Percentiles rank a stretch among this genome's conserved stretches.
These are phyloP conservation scores for Miichthys miiuy DNA, from an alignment of 2,797 vertebrate species.

Conservation along the genomic window DNA sequence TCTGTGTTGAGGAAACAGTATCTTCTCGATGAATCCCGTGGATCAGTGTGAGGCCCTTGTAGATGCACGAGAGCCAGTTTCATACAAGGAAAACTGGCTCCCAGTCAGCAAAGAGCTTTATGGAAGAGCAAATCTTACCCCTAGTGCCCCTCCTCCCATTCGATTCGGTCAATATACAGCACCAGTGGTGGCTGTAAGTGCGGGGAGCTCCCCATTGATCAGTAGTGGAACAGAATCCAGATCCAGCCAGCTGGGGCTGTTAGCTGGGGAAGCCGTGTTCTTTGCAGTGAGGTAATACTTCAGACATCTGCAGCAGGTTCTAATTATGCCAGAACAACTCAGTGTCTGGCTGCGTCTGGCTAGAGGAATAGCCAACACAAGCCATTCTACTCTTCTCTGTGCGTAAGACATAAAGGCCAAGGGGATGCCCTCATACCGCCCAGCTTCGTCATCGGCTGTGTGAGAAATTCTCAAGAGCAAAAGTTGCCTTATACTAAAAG, in stretches of 20 bases:
- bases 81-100: conserved; percentile 52
- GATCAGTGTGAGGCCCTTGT: conserved; percentile 45
- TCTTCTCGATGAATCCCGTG: conserved; percentile 38
- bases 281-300: conserved; percentile 81
- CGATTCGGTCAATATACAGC: conserved; percentile 52
- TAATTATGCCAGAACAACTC: conserved; percentile 83
- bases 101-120: conserved; percentile 37
- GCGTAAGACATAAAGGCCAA: conserved; percentile 71
- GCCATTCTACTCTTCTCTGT: conserved; percentile 69
- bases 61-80: conserved; percentile 27
- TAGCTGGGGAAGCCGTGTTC: conserved; percentile 82
- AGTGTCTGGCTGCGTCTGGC: conserved; percentile 78
- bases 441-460: conserved; percentile 57
- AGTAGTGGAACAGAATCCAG: conserved; percentile 67
- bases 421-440: conserved; percentile 72
- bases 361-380: conserved; percentile 71
- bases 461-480: conserved; percentile 47
- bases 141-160: conserved; percentile 14
- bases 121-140: conserved; percentile 27
- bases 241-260: conserved; percentile 79
- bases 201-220: conserved; percentile 77
- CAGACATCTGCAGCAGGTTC: conserved; percentile 84
- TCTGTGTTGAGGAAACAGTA: conserved; percentile 60
- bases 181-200: conserved; percentile 56
- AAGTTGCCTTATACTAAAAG: conserved; percentile 15